A percentile compares a stretch with the other conserved stretches of the same genome.
phyloP scores from a whole-genome alignment of 2,113 vertebrate species.

The Eulemur macaco region DNA sequence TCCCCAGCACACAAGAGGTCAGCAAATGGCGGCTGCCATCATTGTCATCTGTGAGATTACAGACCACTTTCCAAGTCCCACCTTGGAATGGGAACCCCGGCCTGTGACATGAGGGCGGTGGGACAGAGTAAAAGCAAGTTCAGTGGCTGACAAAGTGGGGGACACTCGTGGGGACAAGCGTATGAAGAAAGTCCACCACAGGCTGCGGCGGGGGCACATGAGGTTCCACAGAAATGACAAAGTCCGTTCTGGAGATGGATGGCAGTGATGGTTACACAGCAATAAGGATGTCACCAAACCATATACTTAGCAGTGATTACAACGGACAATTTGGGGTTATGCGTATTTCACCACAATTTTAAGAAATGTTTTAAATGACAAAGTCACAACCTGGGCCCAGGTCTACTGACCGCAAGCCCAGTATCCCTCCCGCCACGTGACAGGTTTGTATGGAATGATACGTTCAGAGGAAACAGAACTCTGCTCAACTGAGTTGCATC shows the following conservation, averaged over 20 bases:
- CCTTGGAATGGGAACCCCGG: not conserved
- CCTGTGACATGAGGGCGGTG: rapidly evolving
- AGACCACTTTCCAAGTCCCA: not conserved
- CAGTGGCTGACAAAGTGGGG: not conserved
- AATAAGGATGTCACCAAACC: not conserved
- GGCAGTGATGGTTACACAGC: not conserved
- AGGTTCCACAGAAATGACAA: not conserved
- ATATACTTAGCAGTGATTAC: not conserved
- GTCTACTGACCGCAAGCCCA: not conserved
- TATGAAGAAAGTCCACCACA: not conserved
- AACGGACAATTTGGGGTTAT: too few relatives aligned
- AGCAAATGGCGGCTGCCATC: rapidly evolving
- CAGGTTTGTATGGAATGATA: rapidly evolving
- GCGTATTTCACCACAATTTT: not conserved
- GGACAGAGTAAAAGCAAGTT: not conserved
- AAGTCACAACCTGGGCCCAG: not conserved
- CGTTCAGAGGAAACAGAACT: not conserved
- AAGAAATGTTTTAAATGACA: not conserved
- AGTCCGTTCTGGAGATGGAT: not conserved
- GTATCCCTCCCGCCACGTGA: rapidly evolving
- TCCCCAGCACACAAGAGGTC: not conserved
- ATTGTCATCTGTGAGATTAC: not conserved
- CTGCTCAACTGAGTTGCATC: rapidly evolving
- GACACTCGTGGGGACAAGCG: not conserved
- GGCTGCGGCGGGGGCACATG: not conserved